Base-by-base conservation (phyloP, 2,888 invertebrate genomes). In the Anaspis maculata region DNA sequence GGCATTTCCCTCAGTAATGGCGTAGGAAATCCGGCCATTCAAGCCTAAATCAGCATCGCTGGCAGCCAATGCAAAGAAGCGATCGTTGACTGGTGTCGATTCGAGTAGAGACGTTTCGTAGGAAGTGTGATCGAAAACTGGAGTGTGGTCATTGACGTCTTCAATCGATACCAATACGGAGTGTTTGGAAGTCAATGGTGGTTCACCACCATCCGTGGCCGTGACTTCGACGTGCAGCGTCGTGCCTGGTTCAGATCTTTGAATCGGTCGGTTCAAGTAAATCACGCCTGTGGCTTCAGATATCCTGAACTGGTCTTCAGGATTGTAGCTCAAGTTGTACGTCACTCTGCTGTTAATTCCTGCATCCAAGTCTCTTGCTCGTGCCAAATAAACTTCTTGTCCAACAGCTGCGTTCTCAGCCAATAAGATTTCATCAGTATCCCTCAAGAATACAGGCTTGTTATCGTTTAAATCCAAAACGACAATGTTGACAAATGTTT, bases 101-200 rank as follows among this genome's bases (percentile, higher is more conserved):
- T 96, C 96, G 3, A 83, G 66, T 30, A 96, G 64, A 1, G 94
- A 92, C 2, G 90, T 89, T 69, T 95, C 94, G 63, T 94, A 95
- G 10, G 85, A 87, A 1, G 85, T 84, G 49, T 89, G 83, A 59
- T 88, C 86, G 64, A 96, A 96, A 2, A 89, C 83, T 6, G 95
- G 95, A 1, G 92, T 92, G 57, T 95, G 92, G 65, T 95, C 91
- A 63, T 96, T 96, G 2, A 94, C 89, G 61, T 95, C 94, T 50
- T 80, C 79, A 38, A 92, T 74, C 13, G 75, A 74, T 24, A 86
- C 74, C 15, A 76, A 71, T 25, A 90, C 74, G 4, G 75, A 72
- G 50, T 87, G 81, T 51, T 80, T 83, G 0, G 87, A 81, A 11
- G 82, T 77, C 28, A 90, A 68, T 5, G 83, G 68, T 5, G 81